A percentile compares a stretch with the other conserved stretches of the same genome.
phyloP scores from a whole-genome alignment of 2,888 invertebrate genomes.

The Andrena minutula region DNA sequence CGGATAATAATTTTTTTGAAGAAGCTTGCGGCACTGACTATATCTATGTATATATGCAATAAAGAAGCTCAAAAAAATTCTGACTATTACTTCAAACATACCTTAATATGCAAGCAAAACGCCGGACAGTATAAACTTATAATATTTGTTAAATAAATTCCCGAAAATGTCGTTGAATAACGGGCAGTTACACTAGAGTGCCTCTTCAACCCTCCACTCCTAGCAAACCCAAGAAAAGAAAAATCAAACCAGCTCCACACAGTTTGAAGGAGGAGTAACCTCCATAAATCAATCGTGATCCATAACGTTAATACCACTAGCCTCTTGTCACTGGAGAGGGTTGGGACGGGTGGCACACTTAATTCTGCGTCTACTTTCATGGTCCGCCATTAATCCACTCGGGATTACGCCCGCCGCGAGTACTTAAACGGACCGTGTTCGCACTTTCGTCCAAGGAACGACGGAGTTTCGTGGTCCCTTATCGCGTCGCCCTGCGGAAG shows the following conservation, averaged over 20 bases:
- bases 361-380: constrained; percentile 19
- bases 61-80: too few relatives aligned
- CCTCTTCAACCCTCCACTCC: too few relatives aligned
- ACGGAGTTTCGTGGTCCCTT: constrained; percentile 64
- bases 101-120: too few relatives aligned
- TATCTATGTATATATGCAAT: too few relatives aligned
- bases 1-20: too few relatives aligned
- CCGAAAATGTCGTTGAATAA: too few relatives aligned
- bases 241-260: background rate
- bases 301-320: background rate
- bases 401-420: constrained; percentile 6
- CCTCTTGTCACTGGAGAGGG: background rate
- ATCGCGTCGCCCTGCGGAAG: constrained; percentile 62
- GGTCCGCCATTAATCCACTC: constrained; percentile 13
- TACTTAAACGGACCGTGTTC: constrained; percentile 46
- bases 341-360: background rate
- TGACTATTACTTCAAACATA: too few relatives aligned
- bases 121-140: too few relatives aligned
- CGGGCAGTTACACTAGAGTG: too few relatives aligned
- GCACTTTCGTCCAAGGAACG: constrained; percentile 47
- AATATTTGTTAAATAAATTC: too few relatives aligned
- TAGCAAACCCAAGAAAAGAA: background rate
- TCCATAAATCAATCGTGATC: background rate
- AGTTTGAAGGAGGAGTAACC: background rate
- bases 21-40: too few relatives aligned